Conservation (phyloP, 2,113 vertebrate species). For the Sapajus apella region DNA sequence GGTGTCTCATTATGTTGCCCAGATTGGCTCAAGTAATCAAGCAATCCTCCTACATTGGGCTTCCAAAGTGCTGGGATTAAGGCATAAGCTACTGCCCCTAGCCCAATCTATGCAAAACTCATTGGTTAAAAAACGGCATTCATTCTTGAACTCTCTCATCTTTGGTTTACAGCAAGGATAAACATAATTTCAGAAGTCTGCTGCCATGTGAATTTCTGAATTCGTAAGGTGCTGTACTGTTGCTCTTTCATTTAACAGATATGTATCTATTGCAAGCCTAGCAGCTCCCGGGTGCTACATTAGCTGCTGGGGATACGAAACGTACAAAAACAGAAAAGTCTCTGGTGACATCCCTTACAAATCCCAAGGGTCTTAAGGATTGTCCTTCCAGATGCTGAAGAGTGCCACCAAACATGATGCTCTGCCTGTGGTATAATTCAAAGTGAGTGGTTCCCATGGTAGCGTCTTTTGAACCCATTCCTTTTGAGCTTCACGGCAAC, state of each 20-base stretch:
- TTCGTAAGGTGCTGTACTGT: not conserved
- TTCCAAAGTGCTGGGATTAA: not conserved
- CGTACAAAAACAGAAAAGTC: not conserved
- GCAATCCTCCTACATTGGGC: not conserved
- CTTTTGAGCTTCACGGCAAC: not conserved
- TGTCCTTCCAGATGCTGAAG: not conserved
- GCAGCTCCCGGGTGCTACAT: not conserved
- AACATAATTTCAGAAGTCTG: not conserved
- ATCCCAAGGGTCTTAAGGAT: not conserved
- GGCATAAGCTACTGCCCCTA: not conserved
- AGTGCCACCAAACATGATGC: too few species aligned
- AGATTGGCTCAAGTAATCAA: not conserved
- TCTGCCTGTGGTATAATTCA: too few species aligned
- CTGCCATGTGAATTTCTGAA: not conserved
- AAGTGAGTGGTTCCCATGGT: not conserved
- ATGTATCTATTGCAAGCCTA: not conserved
- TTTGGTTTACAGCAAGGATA: not conserved
- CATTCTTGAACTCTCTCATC: not conserved
- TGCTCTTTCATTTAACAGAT: not conserved
- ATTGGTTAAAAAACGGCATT: not conserved
- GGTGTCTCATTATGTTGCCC: not conserved
- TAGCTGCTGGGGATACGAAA: not conserved
- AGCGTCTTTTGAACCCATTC: not conserved
- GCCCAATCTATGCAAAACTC: not conserved
- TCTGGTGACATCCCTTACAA: not conserved